Percentiles rank a stretch among this genome's conserved stretches.
Evolutionary conservation across 2,797 vertebrate genomes (phyloP).

Genomic region (Clarias fuscus): DNA sequence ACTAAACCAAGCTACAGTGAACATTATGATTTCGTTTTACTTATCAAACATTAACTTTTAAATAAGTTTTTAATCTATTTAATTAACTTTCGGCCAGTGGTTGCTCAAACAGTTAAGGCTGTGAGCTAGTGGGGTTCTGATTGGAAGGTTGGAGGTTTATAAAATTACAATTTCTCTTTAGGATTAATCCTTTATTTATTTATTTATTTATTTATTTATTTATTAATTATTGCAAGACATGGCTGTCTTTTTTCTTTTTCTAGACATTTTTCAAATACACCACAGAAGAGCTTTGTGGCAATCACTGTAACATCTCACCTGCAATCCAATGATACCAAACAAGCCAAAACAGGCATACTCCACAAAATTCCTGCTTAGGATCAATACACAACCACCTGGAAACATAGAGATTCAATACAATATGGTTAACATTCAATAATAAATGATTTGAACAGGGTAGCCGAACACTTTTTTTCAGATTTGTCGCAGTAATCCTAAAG

Average conservation of each 20-base stretch:
- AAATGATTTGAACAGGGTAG: neutral
- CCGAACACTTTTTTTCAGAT: no score
- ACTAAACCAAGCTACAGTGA: neutral
- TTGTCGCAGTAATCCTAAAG: no score
- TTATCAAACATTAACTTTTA: neutral
- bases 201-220: no score
- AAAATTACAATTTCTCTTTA: no score
- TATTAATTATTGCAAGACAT: neutral
- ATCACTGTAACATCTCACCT: slow-evolving; percentile 73
- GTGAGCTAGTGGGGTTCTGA: no score
- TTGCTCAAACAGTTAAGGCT: no score
- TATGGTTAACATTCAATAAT: neutral
- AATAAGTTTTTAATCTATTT: no score
- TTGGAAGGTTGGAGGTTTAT: no score
- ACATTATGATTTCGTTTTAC: neutral
- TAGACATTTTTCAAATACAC: neutral
- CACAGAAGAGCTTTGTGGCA: neutral
- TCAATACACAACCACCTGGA: slow-evolving; percentile 93
- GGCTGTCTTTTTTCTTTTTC: neutral
- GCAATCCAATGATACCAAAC: slow-evolving; percentile 95
- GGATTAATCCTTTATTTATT: no score
- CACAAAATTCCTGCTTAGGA: slow-evolving; percentile 98
- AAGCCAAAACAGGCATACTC: slow-evolving; percentile 97
- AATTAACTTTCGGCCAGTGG: no score
- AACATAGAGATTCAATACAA: neutral